Percentiles rank a stretch among this genome's conserved stretches.
Evolutionary conservation across 2,888 invertebrate species (phyloP).

Genomic region (Masnerella sp.): DNA sequence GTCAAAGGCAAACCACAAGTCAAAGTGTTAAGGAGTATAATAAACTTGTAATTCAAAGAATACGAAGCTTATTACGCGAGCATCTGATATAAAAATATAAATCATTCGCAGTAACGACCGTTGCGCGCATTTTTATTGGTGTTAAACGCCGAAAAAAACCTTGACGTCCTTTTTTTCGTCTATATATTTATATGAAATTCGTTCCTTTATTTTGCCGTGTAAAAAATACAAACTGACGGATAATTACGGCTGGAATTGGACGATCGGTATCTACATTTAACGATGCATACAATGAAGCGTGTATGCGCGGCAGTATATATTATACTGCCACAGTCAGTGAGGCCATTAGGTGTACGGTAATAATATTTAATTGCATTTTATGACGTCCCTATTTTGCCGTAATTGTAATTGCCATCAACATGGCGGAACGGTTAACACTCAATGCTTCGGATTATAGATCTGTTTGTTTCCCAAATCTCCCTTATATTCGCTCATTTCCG

Average conservation of each 20-base stretch:
- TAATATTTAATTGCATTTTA: conserved; percentile 77
- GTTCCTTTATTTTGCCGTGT: conserved; percentile 42
- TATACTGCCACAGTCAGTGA: conserved; percentile 66
- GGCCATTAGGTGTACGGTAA: conserved; percentile 74
- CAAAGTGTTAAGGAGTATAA: conserved; percentile 39
- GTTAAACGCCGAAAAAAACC: conserved; percentile 32
- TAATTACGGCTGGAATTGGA: conserved; percentile 57
- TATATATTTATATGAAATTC: conserved; percentile 49
- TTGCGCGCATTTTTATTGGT: conserved; percentile 44
- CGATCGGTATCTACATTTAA: conserved; percentile 61
- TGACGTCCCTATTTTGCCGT: conserved; percentile 75
- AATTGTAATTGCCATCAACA: conserved; percentile 75
- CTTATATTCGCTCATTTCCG: too few relatives aligned
- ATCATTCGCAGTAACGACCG: conserved; percentile 49
- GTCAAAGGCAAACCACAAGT: conserved; percentile 36
- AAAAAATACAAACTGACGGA: conserved; percentile 54
- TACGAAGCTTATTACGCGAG: conserved; percentile 38
- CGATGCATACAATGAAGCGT: conserved; percentile 60
- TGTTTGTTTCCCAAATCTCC: too few relatives aligned
- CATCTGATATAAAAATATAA: conserved; percentile 48
- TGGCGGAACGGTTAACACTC: conserved; percentile 65
- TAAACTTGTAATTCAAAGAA: conserved; percentile 47
- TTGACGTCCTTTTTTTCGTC: conserved; percentile 19
- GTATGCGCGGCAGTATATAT: conserved; percentile 54
- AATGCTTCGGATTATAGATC: too few relatives aligned